phyloP scores from a whole-genome alignment of 1,140 invertebrate species.

The Neotoxoptera formosana region DNA sequence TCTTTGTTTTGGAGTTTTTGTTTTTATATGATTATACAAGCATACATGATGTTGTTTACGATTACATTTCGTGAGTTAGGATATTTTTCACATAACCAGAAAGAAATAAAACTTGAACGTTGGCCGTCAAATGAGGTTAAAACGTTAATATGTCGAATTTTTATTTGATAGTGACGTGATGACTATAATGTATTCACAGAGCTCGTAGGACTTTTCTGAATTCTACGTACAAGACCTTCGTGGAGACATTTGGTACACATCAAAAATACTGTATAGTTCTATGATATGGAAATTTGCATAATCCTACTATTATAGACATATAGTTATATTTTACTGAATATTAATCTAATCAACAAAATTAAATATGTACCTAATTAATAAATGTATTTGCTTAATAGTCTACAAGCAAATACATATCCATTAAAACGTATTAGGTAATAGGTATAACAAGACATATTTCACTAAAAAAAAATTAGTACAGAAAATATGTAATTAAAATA shows the following conservation, averaged over 20 bases:
- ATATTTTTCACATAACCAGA: not conserved
- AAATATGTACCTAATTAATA: too few species aligned
- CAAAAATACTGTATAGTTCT: not conserved
- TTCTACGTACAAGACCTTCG: not conserved
- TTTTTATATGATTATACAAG: not conserved
- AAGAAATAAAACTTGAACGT: conserved; percentile 7
- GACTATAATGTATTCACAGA: not conserved
- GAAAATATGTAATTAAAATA: too few species aligned
- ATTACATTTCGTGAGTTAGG: not conserved
- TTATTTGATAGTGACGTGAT: not conserved
- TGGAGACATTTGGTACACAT: not conserved
- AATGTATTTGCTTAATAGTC: too few species aligned
- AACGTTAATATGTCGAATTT: conserved; percentile 36
- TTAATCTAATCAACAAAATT: not conserved
- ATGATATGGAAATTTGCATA: not conserved
- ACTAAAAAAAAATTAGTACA: too few species aligned
- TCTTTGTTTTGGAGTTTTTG: not conserved
- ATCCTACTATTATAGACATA: too few species aligned
- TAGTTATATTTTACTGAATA: not conserved
- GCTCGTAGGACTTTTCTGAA: not conserved
- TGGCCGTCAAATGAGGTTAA: conserved; percentile 19
- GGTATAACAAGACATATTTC: not conserved
- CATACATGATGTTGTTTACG: conserved; percentile 3
- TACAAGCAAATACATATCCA: too few species aligned
- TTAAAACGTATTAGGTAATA: too few species aligned